Conservation (phyloP, 2,797 vertebrate species). For the Delichon dasypus region DNA sequence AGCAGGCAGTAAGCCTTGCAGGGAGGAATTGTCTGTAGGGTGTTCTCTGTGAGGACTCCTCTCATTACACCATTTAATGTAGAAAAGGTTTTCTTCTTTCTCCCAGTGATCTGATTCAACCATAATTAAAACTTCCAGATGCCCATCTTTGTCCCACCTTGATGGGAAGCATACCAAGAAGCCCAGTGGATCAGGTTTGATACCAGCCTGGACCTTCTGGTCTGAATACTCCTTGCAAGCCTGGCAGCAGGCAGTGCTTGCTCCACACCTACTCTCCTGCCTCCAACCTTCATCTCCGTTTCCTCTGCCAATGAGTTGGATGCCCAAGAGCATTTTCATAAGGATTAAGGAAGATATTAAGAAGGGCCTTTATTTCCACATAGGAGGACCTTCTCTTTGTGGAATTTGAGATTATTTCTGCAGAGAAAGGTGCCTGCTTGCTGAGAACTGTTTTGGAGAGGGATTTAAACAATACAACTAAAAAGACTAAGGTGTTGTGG, state of each 20-base stretch:
- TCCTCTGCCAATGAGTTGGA: not conserved
- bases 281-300: not conserved
- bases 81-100: not conserved
- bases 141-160: not conserved
- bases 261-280: not conserved
- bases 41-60: not conserved
- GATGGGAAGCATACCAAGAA: not conserved
- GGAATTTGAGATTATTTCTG: not conserved
- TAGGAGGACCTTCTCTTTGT: not conserved
- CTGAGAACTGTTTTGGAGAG: not conserved
- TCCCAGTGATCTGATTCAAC: not conserved
- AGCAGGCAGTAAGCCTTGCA: not conserved
- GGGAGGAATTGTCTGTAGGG: not conserved
- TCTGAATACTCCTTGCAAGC: not conserved
- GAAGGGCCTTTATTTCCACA: not conserved
- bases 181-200: not conserved
- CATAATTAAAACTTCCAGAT: not conserved
- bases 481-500: not conserved
- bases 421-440: not conserved
- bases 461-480: not conserved
- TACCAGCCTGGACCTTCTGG: not conserved
- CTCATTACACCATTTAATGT: not conserved
- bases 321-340: not conserved
- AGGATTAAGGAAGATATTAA: not conserved
- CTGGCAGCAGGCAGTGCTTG: not conserved